These are phyloP conservation scores for Centropristis striata DNA, from an alignment of 2,113 vertebrate genomes.

Conservation along the genomic window DNA sequence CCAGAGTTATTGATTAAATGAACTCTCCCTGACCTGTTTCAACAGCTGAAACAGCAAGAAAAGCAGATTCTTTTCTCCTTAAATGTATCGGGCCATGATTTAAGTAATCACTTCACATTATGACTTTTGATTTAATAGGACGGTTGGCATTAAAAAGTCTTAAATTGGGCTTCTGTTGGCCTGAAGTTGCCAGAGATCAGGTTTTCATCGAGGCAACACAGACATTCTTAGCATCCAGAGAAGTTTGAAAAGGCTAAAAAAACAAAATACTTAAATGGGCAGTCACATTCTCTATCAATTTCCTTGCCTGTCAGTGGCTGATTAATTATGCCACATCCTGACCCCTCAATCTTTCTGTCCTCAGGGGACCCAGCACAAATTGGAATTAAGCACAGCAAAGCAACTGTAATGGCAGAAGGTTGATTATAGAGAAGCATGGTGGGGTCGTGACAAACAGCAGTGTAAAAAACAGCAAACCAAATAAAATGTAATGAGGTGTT, in stretches of 20 bases:
- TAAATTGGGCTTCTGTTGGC: background rate
- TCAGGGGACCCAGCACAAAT: background rate
- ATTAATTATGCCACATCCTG: conserved; percentile 10
- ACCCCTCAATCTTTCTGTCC: conserved; percentile 5
- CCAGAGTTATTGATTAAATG: conserved; percentile 38
- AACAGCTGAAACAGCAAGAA: background rate
- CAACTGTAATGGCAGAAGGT: no score
- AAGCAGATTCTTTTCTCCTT: background rate
- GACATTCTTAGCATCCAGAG: background rate
- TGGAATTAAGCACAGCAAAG: background rate
- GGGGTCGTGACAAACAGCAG: background rate
- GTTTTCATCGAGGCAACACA: background rate
- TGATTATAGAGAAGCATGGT: background rate
- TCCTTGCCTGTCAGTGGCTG: background rate
- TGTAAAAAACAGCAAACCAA: background rate
- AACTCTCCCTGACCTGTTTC: conserved; percentile 16
- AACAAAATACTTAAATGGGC: background rate
- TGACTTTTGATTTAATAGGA: no score
- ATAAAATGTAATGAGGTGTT: background rate
- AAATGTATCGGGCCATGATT: no score
- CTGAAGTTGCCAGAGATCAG: background rate
- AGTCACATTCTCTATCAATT: background rate
- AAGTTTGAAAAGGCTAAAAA: background rate
- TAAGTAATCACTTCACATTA: no score
- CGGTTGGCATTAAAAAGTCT: background rate